Evolutionary conservation across 2,888 invertebrate genomes (phyloP).

Genomic region (Leucophenga maculata): DNA sequence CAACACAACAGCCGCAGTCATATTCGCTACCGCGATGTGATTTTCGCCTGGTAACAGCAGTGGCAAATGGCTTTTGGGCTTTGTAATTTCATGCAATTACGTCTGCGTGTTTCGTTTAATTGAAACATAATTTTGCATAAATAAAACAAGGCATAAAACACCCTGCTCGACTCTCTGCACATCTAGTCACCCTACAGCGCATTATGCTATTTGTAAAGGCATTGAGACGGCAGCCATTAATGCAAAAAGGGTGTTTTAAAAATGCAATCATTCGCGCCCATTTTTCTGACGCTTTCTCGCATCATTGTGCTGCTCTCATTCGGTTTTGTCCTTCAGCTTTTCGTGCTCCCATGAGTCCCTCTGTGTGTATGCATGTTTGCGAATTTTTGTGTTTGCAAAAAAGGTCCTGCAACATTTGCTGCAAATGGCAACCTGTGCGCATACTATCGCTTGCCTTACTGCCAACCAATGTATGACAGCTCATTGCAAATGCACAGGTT

Average conservation of each 20-base stretch:
- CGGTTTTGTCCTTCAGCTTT: too few relatives aligned
- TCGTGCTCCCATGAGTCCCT: too few relatives aligned
- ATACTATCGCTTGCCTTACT: slow-evolving; percentile 26
- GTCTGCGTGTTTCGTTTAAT: slow-evolving; percentile 61
- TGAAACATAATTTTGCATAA: slow-evolving; percentile 71
- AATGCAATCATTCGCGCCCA: slow-evolving; percentile 52
- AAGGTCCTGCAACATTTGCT: slow-evolving; percentile 42
- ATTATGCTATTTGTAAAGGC: slow-evolving; percentile 6
- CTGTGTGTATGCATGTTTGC: slow-evolving; percentile 3
- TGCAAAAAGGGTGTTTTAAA: slow-evolving; percentile 56
- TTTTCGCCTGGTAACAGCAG: slow-evolving; percentile 38
- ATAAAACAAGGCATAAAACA: slow-evolving; percentile 65
- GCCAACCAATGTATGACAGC: slow-evolving; percentile 48
- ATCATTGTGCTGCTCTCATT: neutral
- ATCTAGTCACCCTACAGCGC: slow-evolving; percentile 19
- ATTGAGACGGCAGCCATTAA: slow-evolving; percentile 44
- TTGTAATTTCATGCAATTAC: slow-evolving; percentile 58
- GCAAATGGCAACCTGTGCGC: slow-evolving; percentile 52
- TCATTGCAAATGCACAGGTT: slow-evolving; percentile 66
- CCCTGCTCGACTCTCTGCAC: slow-evolving; percentile 50
- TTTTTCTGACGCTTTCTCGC: slow-evolving; percentile 4
- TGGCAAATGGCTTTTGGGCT: slow-evolving; percentile 38
- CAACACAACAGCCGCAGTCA: neutral
- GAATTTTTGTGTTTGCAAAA: slow-evolving; percentile 40
- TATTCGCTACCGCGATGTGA: neutral